Evolutionary conservation across 2,113 vertebrate species (phyloP), one percentile per base, ranked within the genome.

Genomic region (Dicerorhinus sumatrensis): DNA sequence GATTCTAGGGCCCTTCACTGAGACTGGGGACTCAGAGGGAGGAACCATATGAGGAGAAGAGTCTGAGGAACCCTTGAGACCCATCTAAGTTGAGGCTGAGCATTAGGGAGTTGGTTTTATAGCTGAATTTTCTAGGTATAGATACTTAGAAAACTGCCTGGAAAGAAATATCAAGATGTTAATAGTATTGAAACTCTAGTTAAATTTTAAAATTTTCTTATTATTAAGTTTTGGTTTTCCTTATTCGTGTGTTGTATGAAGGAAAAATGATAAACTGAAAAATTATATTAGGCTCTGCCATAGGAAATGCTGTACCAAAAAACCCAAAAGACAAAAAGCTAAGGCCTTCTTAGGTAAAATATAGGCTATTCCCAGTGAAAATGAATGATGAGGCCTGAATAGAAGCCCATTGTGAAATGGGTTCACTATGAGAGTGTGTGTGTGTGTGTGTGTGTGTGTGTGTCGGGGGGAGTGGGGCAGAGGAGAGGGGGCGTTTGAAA

Each of bases 201-300:
- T 77, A 36, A 73, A 65, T 75, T 88, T 84, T 51, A 54, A 58
- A 76, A 63, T 63, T 93, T 92, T 33, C 73, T 81, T 84, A 13
- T 76, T 81, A 29, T 48, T 79, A 92, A 83, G 8, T 88, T 93
- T 94, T 75, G 23, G 13, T 96, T 94, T 95, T 92, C n/a, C 80
- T 95, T 81, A 80, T 96, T 92, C 62, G 23, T 94, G 7, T 94
- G 51, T 58, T 96, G 89, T 81, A 77, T 93, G 48, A 92, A 92
- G 16, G 25, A 90, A 94, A 94, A 93, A 73, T 36, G 73, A 79
- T 75, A 63, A 93, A 58, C 72, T 90, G 13, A 54, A 93, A 63
- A 73, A 21, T 62, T 96, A 39, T 91, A 21, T 75, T 96, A 58
- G 11, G 6, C 76, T 48, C 62, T 91, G 5, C 16, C 8, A 39